Evolutionary conservation across 2,888 invertebrate genomes (phyloP).

Genomic region (Cryptocephalus primarius): DNA sequence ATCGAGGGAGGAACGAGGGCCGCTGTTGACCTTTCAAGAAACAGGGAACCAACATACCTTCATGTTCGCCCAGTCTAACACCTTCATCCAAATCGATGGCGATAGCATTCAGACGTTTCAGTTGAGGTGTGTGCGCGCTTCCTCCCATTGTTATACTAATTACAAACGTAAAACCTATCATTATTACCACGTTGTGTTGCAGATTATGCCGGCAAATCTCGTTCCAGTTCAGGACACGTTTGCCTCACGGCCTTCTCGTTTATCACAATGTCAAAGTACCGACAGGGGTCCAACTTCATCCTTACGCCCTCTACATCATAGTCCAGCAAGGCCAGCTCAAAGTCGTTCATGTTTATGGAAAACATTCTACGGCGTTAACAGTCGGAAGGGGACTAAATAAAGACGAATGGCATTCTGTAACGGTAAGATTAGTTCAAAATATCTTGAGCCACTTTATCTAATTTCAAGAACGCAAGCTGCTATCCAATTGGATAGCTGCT

Average conservation of each 20-base stretch:
- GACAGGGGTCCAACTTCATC: constrained; percentile 64
- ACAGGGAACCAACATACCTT: constrained; percentile 78
- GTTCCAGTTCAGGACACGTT: constrained; percentile 75
- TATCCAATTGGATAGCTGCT: too few relatives aligned
- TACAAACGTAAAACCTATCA: too few relatives aligned
- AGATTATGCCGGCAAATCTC: constrained; percentile 81
- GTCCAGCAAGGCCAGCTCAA: constrained; percentile 86
- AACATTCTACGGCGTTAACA: constrained; percentile 72
- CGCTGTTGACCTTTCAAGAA: constrained; percentile 75
- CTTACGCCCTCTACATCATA: constrained; percentile 83
- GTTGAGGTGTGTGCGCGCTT: constrained; percentile 49
- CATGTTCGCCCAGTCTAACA: constrained; percentile 84
- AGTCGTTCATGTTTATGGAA: constrained; percentile 85
- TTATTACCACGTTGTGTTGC: constrained; percentile 26
- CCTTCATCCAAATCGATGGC: constrained; percentile 85
- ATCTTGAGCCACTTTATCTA: too few relatives aligned
- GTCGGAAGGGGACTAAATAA: constrained; percentile 81
- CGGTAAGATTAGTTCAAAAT: constrained; percentile 39
- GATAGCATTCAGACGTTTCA: constrained; percentile 83
- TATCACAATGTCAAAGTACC: constrained; percentile 88
- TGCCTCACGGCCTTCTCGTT: constrained; percentile 78
- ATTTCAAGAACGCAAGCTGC: too few relatives aligned
- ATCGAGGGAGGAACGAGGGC: constrained; percentile 62
- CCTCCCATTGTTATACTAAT: too few relatives aligned
- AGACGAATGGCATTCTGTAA: constrained; percentile 84